Evolutionary conservation across 2,888 invertebrate genomes (phyloP).

Genomic region (Poecilobothrus nobilitatus): DNA sequence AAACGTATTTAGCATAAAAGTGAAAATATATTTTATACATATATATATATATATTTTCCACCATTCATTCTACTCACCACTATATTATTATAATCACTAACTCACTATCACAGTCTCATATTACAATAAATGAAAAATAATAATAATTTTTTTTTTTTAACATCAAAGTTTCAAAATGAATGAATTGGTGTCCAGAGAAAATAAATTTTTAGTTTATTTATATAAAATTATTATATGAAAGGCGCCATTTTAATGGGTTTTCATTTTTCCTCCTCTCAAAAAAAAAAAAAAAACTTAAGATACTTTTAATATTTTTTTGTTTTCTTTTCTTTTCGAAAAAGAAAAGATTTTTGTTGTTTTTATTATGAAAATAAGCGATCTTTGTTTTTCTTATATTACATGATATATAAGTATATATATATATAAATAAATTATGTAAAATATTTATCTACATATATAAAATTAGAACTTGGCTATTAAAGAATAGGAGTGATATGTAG

Average conservation of each 20-base stretch:
- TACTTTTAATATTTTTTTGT: neutral
- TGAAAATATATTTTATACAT: no score
- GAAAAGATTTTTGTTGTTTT: no score
- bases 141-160: no score
- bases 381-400: neutral
- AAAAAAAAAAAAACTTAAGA: no score
- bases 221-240: neutral
- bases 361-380: no score
- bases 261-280: neutral
- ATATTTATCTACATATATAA: neutral
- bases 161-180: neutral
- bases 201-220: neutral
- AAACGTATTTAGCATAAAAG: no score
- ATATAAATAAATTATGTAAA: neutral
- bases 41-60: no score
- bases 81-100: no score
- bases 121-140: no score
- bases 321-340: neutral
- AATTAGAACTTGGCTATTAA: neutral
- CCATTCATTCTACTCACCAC: no score
- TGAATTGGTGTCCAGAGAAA: neutral
- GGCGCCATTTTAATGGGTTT: slow-evolving; percentile 1
- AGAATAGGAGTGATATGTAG: neutral
- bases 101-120: no score
- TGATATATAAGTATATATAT: neutral